Base-by-base conservation (phyloP, 2,113 vertebrate species). In the Pelvicachromis taeniatus region DNA sequence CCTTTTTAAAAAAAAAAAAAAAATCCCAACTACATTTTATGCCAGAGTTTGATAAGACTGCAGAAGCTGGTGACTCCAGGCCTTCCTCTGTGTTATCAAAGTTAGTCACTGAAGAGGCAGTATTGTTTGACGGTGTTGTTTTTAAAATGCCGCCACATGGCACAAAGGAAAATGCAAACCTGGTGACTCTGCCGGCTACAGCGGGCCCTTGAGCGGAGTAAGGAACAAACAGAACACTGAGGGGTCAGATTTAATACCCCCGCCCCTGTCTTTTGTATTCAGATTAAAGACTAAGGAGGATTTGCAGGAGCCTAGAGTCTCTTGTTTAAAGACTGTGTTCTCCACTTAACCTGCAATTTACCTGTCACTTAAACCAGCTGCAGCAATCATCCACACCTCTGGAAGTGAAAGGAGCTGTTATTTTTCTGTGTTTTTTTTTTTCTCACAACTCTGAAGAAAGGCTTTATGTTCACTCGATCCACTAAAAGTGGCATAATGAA, bases 321-420 rank as follows among this genome's bases (percentile, higher is more conserved):
- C 96, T 95, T 96, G 96, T 96, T 97, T 97, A 96, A 97, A 97
- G 96, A 92, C 96, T 95, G 95, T 95, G 95, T 97, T 97, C 96
- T 96, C 96, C 96, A 98, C 97, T 97, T 97, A 98, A 98, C 97
- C 97, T 97, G 96, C 96, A 98, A 97, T 98, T 98, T 98, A 97
- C 97, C 97, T 97, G 97, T 97, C 97, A 97, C 94, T 96, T 96
- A 96, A 95, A 85, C 95, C 94, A 58, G 91, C 93, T 85, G 93
- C 94, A 89, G 89, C 79, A 38, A 93, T 96, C 95, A 92, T 88
- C 87, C 94, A 95, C 95, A 96, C 94, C 94, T 95, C 91, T 90
- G 85, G 8, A 75, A 78, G 86, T 89, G 86, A 90, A 93, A 90
- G 91, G 84, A 84, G 82, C 86, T 90, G 90, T 84, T 92, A 80